Percentiles rank a stretch among this genome's conserved stretches.
These are phyloP conservation scores for Drosophila neonasuta DNA, from an alignment of 2,888 invertebrate genomes.

Conservation along the genomic window DNA sequence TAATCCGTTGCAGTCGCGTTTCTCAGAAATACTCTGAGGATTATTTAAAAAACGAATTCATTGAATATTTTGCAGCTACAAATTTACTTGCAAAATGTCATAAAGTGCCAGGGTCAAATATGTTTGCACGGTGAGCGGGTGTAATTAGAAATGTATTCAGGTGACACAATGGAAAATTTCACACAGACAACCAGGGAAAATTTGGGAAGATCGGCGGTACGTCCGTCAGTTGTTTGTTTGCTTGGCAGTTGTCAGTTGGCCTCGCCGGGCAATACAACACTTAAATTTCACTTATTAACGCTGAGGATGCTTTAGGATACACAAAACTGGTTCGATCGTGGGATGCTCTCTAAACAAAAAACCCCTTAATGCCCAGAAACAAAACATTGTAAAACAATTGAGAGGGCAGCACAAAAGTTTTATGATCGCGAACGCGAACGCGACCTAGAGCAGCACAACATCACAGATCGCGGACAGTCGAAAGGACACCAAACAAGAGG, in stretches of 20 bases:
- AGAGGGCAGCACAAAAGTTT: slow-evolving; percentile 64
- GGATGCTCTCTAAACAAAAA: slow-evolving; percentile 67
- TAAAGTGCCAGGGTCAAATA: slow-evolving; percentile 20
- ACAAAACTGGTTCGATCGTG: slow-evolving; percentile 46
- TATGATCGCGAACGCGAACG: slow-evolving; percentile 51
- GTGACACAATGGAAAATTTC: slow-evolving; percentile 53
- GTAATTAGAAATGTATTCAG: slow-evolving; percentile 67
- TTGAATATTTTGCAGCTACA: slow-evolving; percentile 47
- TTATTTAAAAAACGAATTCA: slow-evolving; percentile 61
- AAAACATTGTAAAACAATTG: slow-evolving; percentile 70
- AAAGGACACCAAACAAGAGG: slow-evolving; percentile 67
- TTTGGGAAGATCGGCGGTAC: slow-evolving; percentile 21
- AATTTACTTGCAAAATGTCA: neutral
- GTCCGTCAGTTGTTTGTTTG: slow-evolving; percentile 3
- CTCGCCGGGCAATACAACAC: slow-evolving; percentile 32
- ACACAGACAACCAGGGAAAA: slow-evolving; percentile 41
- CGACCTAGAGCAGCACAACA: slow-evolving; percentile 40
- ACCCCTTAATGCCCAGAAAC: slow-evolving; percentile 71
- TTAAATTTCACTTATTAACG: slow-evolving; percentile 66
- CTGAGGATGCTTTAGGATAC: slow-evolving; percentile 14
- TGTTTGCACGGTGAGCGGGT: slow-evolving; percentile 34
- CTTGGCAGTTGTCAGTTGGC: slow-evolving; percentile 46
- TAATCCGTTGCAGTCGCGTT: slow-evolving; percentile 41
- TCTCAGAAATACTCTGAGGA: slow-evolving; percentile 20
- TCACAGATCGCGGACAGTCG: slow-evolving; percentile 18